Evolutionary conservation across 1,140 invertebrate species (phyloP), one percentile per base, ranked within the genome.

Genomic region (Drosophila bocqueti): DNA sequence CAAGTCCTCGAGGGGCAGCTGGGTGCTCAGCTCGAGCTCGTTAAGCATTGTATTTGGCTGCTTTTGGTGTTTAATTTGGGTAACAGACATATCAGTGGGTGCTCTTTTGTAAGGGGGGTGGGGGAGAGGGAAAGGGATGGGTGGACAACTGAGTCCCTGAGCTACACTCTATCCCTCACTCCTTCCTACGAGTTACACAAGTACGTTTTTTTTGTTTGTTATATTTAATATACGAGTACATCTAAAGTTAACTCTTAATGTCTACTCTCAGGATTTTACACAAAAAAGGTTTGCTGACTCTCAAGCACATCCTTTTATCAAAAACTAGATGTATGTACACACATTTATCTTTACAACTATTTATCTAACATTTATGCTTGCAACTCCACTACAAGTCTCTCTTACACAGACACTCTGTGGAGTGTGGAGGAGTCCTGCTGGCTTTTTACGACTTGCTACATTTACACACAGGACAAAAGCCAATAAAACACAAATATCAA

Each of bases 401-500:
- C 45, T 21, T 21, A 73, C 34, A 36, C 18, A 69, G 9, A 36
- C 67, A 61, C 54, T 68, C 42, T 68, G 54, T 36, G 52, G 31
- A 31, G 29, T 31, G 29, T 24, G 29, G 29, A 8, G 9, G 45
- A 61, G 67, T 60, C 57, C 31, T 38, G 52, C 50, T 42, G 52
- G 54, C 54, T 36, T 69, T 67, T 69, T 49, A 71, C 26, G 38
- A 54, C 24, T 29, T 13, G 40, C 71, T 73, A 73, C 49, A 55
- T 50, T 74, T 73, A 74, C 38, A 74, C 38, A 73, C 68, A 62
- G 68, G 26, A 61, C 54, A 62, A 74, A 54, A 63, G 71, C 16
- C 73, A 72, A 71, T 71, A 72, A 72, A 75, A 62, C 46, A 74
- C 72, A 74, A 74, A 74, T 74, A 74, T 62, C 57, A 74, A 73